Base-by-base conservation (phyloP, 2,888 invertebrate genomes). In the Drosophila ustulata region DNA sequence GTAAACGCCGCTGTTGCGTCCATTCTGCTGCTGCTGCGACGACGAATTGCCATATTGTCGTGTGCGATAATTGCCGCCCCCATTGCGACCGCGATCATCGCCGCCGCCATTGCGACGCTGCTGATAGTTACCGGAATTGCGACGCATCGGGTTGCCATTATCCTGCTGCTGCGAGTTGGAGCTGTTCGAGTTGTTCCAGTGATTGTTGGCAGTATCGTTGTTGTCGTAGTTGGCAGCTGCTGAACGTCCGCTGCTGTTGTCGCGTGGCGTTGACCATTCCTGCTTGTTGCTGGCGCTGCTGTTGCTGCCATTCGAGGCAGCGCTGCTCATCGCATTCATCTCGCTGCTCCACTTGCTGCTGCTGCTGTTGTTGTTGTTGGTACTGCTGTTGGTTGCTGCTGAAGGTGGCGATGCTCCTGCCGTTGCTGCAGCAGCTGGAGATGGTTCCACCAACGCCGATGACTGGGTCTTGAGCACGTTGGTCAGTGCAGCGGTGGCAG, bases 311-410 rank as follows among this genome's bases (percentile, higher is more conserved):
- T 82, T 88, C 0, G 86, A 79, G n/a, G 72, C 72, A 1, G 82
- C 77, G 3, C 78, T 77, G 56, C 76, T 80, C 61, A 86, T 69
- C 39, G 90, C 82, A 63, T 90, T 90, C 89, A 91, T 88, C 58
- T 92, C 91, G 41, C 83, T 89, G 71, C 89, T 91, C 91, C 91
- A 92, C 45, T 92, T 91, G 66, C 88, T 91, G n/a, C 80, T 80
- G 28, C 13, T 37, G 58, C 5, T 28, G 58, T 13, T 13, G 51
- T 25, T 53, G 66, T 88, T 91, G n/a, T 80, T 80, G 26, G 11
- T 43, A 55, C 5, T 28, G 65, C 51, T 26, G 43, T 9, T 11
- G 26, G 23, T 9, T 41, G 30, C 53, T 11, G 37, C 37, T 4
- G 37, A 11, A 28, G 23, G 11, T 18, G 55, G 30, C 23, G 43